These are phyloP conservation scores for Pyrrhura leucotis DNA, from an alignment of 2,797 vertebrate genomes.

Conservation along the genomic window DNA sequence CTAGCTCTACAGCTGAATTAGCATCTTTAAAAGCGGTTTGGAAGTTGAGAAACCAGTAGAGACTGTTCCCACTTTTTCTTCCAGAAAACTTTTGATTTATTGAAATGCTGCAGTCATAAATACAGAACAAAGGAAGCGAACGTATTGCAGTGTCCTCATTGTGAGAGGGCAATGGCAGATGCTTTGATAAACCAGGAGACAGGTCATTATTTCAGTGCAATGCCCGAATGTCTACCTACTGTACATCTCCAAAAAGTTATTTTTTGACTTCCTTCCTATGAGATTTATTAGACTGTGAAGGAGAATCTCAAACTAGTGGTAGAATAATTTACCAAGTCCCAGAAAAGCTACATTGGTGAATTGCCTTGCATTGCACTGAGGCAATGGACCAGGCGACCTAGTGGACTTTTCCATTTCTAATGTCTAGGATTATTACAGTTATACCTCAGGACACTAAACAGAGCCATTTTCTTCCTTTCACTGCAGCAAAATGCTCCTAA, in stretches of 20 bases:
- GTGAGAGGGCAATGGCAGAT: background rate
- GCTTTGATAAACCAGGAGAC: slow-evolving; percentile 1
- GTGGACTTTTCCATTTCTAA: slow-evolving; percentile 40
- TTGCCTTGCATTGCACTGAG: background rate
- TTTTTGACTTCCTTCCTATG: slow-evolving; percentile 32
- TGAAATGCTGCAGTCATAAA: slow-evolving; percentile 19
- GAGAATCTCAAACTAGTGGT: slow-evolving; percentile 3
- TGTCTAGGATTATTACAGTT: slow-evolving; percentile 25
- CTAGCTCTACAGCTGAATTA: background rate
- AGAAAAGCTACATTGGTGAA: background rate
- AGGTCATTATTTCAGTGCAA: slow-evolving; percentile 27
- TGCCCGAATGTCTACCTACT: background rate
- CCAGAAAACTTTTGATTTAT: slow-evolving; percentile 26
- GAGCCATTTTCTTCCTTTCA: slow-evolving; percentile 49
- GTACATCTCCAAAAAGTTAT: background rate
- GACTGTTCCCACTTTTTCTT: background rate
- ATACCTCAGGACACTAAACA: slow-evolving; percentile 29
- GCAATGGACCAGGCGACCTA: background rate
- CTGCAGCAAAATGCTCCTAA: slow-evolving; percentile 53
- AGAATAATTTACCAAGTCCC: slow-evolving; percentile 27
- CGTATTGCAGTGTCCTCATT: background rate
- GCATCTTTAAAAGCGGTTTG: background rate
- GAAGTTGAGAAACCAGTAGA: background rate
- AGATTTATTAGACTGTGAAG: slow-evolving; percentile 16
- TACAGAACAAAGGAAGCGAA: slow-evolving; percentile 12